Percentiles rank a stretch among this genome's conserved stretches.
These are phyloP conservation scores for Euspilapteryx auroguttella DNA, from an alignment of 2,888 invertebrate genomes.

Conservation along the genomic window DNA sequence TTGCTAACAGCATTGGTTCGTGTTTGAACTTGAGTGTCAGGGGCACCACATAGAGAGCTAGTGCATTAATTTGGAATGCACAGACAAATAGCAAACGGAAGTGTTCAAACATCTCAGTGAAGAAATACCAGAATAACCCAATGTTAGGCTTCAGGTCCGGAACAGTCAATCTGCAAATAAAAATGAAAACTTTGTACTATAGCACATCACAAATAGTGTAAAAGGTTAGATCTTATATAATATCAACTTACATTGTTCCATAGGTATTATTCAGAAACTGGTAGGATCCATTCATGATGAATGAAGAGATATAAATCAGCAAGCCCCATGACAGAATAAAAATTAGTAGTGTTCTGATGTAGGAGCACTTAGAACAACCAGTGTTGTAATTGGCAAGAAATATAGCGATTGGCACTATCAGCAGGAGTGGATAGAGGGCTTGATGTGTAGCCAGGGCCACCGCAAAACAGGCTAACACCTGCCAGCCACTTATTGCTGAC, in stretches of 20 bases:
- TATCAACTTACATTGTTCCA: constrained; percentile 76
- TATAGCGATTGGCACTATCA: constrained; percentile 81
- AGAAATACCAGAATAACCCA: constrained; percentile 99
- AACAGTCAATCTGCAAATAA: constrained; percentile 75
- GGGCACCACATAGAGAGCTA: constrained; percentile 89
- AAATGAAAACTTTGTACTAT: constrained; percentile 2
- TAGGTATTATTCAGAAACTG: constrained; percentile 72
- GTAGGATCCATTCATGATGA: constrained; percentile 65
- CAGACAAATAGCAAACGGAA: constrained; percentile 93
- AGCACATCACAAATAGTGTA: not conserved
- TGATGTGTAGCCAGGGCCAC: constrained; percentile 81
- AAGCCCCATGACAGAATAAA: constrained; percentile 55
- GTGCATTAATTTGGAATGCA: constrained; percentile 95
- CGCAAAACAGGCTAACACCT: constrained; percentile 64
- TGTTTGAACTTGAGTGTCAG: constrained; percentile 76
- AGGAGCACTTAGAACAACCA: constrained; percentile 45
- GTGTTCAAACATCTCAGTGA: constrained; percentile 99
- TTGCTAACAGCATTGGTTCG: constrained; percentile 79
- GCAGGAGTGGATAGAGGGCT: constrained; percentile 78
- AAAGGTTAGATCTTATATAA: too few relatives aligned
- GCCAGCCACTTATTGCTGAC: constrained; percentile 67
- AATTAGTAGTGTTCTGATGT: constrained; percentile 45
- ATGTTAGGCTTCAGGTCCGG: constrained; percentile 96
- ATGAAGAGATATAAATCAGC: constrained; percentile 64
- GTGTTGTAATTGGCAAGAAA: constrained; percentile 62